Base-by-base conservation (phyloP, 2,888 invertebrate genomes). In the Drosophila nigritarsus region DNA sequence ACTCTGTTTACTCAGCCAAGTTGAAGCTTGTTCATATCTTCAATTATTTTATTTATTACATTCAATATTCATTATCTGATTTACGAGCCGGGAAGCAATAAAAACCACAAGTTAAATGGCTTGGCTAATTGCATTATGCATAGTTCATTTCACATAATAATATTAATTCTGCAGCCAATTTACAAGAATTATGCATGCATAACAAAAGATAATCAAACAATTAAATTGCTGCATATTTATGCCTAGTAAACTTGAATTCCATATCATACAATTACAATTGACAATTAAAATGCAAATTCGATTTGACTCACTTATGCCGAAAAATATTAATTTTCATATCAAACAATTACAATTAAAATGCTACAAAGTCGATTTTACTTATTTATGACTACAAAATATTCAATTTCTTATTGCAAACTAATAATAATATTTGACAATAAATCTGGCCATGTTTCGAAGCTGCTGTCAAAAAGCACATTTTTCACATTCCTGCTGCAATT, bases 401-500 rank as follows among this genome's bases (percentile, higher is more conserved):
- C 3, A 15, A 24, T 8, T 24, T 45, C 24, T 8, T 55, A 27
- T 7, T 11, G n/a, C 24, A 27, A 48, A 4, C 48, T 27, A 3
- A 2, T 18, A 5, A 36, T 24, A 13, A 7, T 3, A 38, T n/a
- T 36, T 36, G 15, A 20, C 20, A 15, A 36, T 11, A 54, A 18
- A 24, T 11, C n/a, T 11, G 40, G 38, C 38, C 30, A 49, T 30
- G 49, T 7, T 13, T 15, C 11, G 24, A 15, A 24, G 13, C 15
- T 45, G 15, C 20, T 24, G 15, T 15, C 45, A 24, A 74, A 73
- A 56, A 51, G 51, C 59, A 50, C 15, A 60, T 36, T 24, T 63
- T 51, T 42, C 60, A 68, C 13, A 40, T 49, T 34, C 42, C 9
- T 24, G 13, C n/a, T 40, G 15, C 60, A 48, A n/a, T 15, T 50